Evolutionary conservation across 2,888 invertebrate genomes (phyloP).

Genomic region (Cerceris rybyensis): DNA sequence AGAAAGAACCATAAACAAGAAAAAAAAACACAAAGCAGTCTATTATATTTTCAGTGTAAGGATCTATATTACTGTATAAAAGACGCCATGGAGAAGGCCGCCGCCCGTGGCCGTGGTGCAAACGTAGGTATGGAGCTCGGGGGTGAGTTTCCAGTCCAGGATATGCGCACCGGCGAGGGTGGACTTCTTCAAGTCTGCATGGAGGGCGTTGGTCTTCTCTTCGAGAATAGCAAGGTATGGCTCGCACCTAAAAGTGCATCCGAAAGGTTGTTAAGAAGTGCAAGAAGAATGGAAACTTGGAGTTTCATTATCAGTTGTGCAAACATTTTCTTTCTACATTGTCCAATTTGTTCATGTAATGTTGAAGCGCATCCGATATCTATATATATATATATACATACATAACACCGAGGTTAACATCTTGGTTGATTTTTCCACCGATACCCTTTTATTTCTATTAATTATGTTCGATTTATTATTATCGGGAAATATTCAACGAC

Average conservation of each 20-base stretch:
- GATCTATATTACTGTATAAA: constrained; percentile 99
- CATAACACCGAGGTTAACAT: neutral
- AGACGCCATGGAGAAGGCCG: constrained; percentile 97
- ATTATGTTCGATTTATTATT: constrained; percentile 17
- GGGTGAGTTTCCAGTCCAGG: constrained; percentile 99
- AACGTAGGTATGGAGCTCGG: constrained; percentile 90
- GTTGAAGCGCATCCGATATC: constrained; percentile 48
- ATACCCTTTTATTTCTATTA: neutral
- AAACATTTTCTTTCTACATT: constrained; percentile 43
- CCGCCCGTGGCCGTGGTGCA: constrained; percentile 88
- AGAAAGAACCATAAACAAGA: no score
- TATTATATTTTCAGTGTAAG: constrained; percentile 89
- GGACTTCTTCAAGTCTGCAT: constrained; percentile 99
- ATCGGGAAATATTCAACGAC: neutral
- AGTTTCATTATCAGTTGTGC: constrained; percentile 35
- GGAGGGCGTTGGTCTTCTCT: constrained; percentile 99
- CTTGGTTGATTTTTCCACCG: constrained; percentile 10
- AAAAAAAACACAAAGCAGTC: neutral
- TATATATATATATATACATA: constrained; percentile 2
- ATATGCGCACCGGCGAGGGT: constrained; percentile 98
- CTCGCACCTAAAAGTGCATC: constrained; percentile 32
- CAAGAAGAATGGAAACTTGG: constrained; percentile 53
- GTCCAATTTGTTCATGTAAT: constrained; percentile 54
- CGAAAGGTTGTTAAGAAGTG: constrained; percentile 39
- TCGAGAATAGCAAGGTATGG: constrained; percentile 99